These are phyloP conservation scores for Poeciliopsis prolifica DNA, from an alignment of 2,113 vertebrate genomes.

Conservation along the genomic window DNA sequence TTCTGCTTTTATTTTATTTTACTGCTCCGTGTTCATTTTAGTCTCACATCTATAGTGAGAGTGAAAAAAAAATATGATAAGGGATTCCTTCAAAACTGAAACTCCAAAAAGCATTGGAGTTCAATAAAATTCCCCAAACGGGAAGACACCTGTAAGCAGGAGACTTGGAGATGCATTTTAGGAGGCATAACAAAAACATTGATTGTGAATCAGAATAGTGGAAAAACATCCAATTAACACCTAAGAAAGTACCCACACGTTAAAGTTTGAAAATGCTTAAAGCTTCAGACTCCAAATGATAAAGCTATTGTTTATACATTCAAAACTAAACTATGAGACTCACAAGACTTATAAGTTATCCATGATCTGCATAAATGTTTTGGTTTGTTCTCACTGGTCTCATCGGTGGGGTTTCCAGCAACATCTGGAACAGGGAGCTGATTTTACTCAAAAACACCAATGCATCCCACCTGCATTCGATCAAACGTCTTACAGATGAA, in stretches of 20 bases:
- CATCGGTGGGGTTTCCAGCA: slow-evolving; percentile 14
- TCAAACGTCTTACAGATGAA: slow-evolving; percentile 23
- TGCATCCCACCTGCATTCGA: slow-evolving; percentile 2
- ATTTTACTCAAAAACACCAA: slow-evolving; percentile 6
- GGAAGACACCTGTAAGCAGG: slow-evolving; percentile 46
- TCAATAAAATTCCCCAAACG: slow-evolving; percentile 28
- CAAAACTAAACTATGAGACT: neutral
- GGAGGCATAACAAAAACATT: slow-evolving; percentile 15
- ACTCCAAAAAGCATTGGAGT: slow-evolving; percentile 22
- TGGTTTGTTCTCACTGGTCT: slow-evolving; percentile 1
- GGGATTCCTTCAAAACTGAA: slow-evolving; percentile 27
- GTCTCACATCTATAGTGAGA: neutral
- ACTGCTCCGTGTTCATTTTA: neutral
- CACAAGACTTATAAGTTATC: neutral
- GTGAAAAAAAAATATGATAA: slow-evolving; percentile 28
- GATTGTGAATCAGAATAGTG: slow-evolving; percentile 22
- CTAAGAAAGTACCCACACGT: neutral
- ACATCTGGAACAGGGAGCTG: slow-evolving; percentile 16
- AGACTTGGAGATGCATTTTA: slow-evolving; percentile 22
- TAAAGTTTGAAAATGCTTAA: neutral
- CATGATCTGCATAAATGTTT: neutral
- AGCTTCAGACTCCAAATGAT: neutral
- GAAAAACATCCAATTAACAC: slow-evolving; percentile 16
- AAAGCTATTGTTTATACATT: neutral
- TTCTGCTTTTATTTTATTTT: slow-evolving; percentile 7